phyloP scores from a whole-genome alignment of 2,888 invertebrate genomes.

The Dioctria rufipes region DNA sequence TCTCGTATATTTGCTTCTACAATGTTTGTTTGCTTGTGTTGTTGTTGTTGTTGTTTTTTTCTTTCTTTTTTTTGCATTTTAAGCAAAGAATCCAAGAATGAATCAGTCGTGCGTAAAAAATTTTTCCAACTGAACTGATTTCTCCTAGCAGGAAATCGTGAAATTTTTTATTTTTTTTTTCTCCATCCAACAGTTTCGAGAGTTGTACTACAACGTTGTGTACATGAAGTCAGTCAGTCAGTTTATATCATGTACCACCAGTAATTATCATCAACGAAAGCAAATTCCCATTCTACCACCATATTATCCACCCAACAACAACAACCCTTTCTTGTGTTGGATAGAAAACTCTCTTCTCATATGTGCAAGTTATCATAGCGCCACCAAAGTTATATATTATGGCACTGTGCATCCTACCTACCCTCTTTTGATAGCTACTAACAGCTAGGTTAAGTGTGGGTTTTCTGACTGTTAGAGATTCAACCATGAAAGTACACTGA shows the following conservation, averaged over 20 bases:
- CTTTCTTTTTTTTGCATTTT: conserved; percentile 1
- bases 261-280: conserved; percentile 11
- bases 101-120: conserved; percentile 50
- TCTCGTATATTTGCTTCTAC: conserved; percentile 7
- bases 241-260: conserved; percentile 2
- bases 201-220: conserved; percentile 7
- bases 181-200: conserved; percentile 38
- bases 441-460: not conserved
- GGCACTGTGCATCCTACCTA: not conserved
- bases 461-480: conserved; percentile 31
- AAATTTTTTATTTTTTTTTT: conserved; percentile 19
- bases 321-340: not conserved
- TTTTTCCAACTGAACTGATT: conserved; percentile 41
- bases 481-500: conserved; percentile 18
- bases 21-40: conserved; percentile 21
- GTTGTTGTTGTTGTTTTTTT: not conserved
- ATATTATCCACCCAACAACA: not conserved
- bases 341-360: not conserved
- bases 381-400: conserved; percentile 45
- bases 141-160: conserved; percentile 40
- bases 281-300: not conserved
- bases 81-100: conserved; percentile 50
- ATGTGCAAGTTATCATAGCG: conserved; percentile 26
- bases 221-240: not conserved
- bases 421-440: not conserved